A percentile compares a stretch with the other conserved stretches of the same genome.
Conservation (phyloP, 2,113 vertebrate genomes). For the Cyrtonyx montezumae region DNA sequence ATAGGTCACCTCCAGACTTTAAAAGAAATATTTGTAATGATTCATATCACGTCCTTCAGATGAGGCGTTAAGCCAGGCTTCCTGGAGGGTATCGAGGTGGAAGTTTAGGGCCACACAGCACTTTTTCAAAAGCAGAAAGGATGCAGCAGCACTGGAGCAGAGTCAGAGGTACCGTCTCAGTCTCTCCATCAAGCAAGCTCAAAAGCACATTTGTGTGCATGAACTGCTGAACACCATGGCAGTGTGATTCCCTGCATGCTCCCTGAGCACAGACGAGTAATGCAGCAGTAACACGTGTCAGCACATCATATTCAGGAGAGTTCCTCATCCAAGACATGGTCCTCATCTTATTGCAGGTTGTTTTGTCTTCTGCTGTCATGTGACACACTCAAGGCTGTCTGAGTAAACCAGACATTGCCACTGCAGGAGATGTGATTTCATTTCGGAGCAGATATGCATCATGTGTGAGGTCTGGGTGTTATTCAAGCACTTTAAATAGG, state of each 20-base stretch:
- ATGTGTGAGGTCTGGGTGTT: background rate
- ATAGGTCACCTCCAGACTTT: slow-evolving; percentile 44
- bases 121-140: slow-evolving; percentile 24
- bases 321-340: background rate
- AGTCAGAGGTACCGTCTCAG: background rate
- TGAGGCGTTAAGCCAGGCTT: slow-evolving; percentile 25
- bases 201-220: background rate
- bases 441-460: background rate
- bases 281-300: background rate
- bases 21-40: slow-evolving; percentile 41
- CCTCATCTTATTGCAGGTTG: background rate
- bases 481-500: background rate
- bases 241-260: background rate
- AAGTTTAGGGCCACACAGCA: background rate
- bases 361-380: background rate
- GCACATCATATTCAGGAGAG: background rate
- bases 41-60: slow-evolving; percentile 40
- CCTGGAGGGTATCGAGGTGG: slow-evolving; percentile 30
- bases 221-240: background rate
- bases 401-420: slow-evolving; percentile 6
- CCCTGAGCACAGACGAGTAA: background rate
- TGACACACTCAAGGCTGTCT: background rate
- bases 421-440: background rate
- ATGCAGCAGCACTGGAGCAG: background rate
- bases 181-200: slow-evolving; percentile 5